Base-by-base conservation (phyloP, 92 coral and sea anemone genomes). In the Epizoanthus scotinus region DNA sequence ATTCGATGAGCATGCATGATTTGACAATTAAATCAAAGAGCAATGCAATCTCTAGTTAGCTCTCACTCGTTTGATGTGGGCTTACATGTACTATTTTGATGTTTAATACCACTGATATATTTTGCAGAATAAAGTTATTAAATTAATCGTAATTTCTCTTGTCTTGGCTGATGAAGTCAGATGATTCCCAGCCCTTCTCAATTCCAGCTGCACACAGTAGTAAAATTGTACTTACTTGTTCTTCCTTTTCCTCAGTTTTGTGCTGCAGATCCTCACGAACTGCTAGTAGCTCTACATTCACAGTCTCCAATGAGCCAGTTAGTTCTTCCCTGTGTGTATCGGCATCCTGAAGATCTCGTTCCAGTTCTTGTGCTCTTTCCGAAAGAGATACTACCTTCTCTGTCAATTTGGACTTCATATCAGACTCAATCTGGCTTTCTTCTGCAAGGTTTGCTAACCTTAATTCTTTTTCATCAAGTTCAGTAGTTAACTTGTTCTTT, bases 201-300 rank as follows among this genome's bases (percentile, higher is more conserved):
- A 47, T 47, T 47, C 52, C 52, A 47, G 52, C 52, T 47, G 14
- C 52, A 47, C 1, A 3, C 34, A 53, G 64, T 2, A 28, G 27
- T 14, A 60, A 19, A 12, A 19, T 29, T 72, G 2, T 56, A 63
- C 78, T 71, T 44, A 83, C 67, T 42, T 65, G 58, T 12, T 71
- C 73, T 49, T 77, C 82, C 5, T 70, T 50, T 31, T 82, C 78
- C 29, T 81, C 79, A 52, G 77, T 78, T 31, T 77, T 65, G 27
- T 65, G 64, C 21, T 54, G 72, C 29, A 91, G 84, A 25, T 88
- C 78, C 7, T 38, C 61, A n/a, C 75, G 77, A 10, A 58, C 81
- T 8, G 82, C 74, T 9, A n/a, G 36, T 59, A 75, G 29, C 12
- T 75, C 81, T 2, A 68, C 44, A 15, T 75, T 25, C 22, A 38